Base-by-base conservation (phyloP, 2,797 vertebrate species). In the Poeciliopsis turneri region DNA sequence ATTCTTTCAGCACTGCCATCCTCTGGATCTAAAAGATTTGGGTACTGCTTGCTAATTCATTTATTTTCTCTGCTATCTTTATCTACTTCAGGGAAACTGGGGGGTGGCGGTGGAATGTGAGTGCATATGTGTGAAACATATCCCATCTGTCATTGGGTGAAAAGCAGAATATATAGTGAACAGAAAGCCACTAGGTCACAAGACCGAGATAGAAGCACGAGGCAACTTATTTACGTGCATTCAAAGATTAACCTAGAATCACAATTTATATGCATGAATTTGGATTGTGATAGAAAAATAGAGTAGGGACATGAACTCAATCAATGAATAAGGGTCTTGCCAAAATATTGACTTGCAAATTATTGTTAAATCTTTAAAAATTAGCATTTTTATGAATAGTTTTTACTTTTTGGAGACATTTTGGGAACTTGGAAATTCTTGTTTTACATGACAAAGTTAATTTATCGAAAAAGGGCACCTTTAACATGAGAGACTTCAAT, bases 1-100 rank as follows among this genome's bases (percentile, higher is more conserved):
- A 90, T 73, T 89, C 74, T 82, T 25, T 0, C 74, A 74, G 78
- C 2, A 10, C 36, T 84, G 86, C 85, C 86, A 86, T 68, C 72
- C 72, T 79, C 43, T 28, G 13, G 78, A 74, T 76, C 66, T 70
- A 49, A 73, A 13, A 30, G 9, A 5, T 57, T 72, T 33, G 57
- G 89, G 80, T 59, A 70, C 43, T 77, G 46, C 25, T 79, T 84
- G 76, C 61, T 87, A 41, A 79, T 84, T 55, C 28, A 39, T n/a
- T 74, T 53, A n/a, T 57, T 74, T 41, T n/a, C 51, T 23, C 18
- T 36, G 8, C 20, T 12, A 25, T 6, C 23, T n/a, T 74, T 41
- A 39, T 33, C 33, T 74, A n/a, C 13, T 15, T 74, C 36, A 57
- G 13, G 36, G 36, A 39, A 68, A 68, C 53, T 41, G 23, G 8